These are phyloP conservation scores for Gryon sp. DNA, from an alignment of 1,140 invertebrate genomes.

Conservation along the genomic window DNA sequence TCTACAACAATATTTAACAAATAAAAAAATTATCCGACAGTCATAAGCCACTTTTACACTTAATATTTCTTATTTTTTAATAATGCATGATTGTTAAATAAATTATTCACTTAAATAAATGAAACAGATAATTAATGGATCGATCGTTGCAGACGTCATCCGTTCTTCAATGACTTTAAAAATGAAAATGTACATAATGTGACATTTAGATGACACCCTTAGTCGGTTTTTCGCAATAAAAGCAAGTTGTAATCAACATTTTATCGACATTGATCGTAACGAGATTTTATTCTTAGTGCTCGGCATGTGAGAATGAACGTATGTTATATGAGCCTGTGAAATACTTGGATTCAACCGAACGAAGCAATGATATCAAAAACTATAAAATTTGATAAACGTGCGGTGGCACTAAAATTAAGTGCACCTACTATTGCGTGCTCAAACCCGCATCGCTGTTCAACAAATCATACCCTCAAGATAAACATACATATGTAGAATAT, in stretches of 20 bases:
- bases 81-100: too few species aligned
- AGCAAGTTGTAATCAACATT: slow-evolving; percentile 43
- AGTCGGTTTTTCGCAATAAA: slow-evolving; percentile 35
- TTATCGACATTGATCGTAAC: slow-evolving; percentile 33
- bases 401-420: slow-evolving; percentile 31
- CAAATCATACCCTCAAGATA: slow-evolving; percentile 18
- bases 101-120: too few species aligned
- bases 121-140: not conserved
- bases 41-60: too few species aligned
- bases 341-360: slow-evolving; percentile 33
- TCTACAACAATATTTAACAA: too few species aligned
- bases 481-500: slow-evolving; percentile 25
- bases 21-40: too few species aligned
- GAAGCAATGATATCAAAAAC: slow-evolving; percentile 39
- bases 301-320: slow-evolving; percentile 31
- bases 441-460: slow-evolving; percentile 4
- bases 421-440: slow-evolving; percentile 6
- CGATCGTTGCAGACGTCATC: slow-evolving; percentile 32
- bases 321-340: slow-evolving; percentile 37
- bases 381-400: slow-evolving; percentile 53
- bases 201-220: slow-evolving; percentile 6
- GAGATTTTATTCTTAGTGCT: slow-evolving; percentile 38
- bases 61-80: too few species aligned
- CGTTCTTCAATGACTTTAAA: not conserved
- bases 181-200: not conserved